phyloP scores from a whole-genome alignment of 2,113 vertebrate species.

The Gymnarchus niloticus region DNA sequence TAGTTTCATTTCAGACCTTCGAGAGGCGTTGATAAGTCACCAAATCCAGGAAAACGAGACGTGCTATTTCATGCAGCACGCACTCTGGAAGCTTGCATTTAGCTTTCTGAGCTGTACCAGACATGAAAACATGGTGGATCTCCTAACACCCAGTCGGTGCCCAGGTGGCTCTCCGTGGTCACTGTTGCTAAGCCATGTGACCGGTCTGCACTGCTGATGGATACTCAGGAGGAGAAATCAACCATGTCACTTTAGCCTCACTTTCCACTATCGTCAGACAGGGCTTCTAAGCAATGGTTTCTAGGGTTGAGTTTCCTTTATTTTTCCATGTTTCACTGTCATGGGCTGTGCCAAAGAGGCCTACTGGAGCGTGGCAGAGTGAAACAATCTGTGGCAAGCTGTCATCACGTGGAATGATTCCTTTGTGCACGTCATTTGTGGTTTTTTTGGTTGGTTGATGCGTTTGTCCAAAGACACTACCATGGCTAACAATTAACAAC shows the following conservation, averaged over 20 bases:
- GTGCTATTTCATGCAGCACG: no score
- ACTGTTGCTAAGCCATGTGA: neutral
- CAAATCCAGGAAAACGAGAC: neutral
- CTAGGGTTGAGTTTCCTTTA: neutral
- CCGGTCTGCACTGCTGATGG: neutral
- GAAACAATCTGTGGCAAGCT: neutral
- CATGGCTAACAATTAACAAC: neutral
- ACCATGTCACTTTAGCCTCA: neutral
- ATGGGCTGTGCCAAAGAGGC: neutral
- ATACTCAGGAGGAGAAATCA: neutral
- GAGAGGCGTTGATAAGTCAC: neutral
- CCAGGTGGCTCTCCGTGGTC: neutral
- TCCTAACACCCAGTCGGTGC: neutral
- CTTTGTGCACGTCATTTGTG: neutral
- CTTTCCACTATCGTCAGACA: neutral
- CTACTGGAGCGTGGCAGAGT: no score
- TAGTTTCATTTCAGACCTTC: conserved; percentile 7
- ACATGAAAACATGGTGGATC: neutral
- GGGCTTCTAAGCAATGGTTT: neutral
- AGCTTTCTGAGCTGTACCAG: neutral
- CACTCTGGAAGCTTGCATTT: neutral
- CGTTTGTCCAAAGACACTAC: neutral
- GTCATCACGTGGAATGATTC: neutral
- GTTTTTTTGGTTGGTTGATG: neutral
- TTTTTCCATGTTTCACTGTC: neutral